Percentiles rank a stretch among this genome's conserved stretches.
These are phyloP conservation scores for Corythaixoides concolor DNA, from an alignment of 2,113 vertebrate species.

Conservation along the genomic window DNA sequence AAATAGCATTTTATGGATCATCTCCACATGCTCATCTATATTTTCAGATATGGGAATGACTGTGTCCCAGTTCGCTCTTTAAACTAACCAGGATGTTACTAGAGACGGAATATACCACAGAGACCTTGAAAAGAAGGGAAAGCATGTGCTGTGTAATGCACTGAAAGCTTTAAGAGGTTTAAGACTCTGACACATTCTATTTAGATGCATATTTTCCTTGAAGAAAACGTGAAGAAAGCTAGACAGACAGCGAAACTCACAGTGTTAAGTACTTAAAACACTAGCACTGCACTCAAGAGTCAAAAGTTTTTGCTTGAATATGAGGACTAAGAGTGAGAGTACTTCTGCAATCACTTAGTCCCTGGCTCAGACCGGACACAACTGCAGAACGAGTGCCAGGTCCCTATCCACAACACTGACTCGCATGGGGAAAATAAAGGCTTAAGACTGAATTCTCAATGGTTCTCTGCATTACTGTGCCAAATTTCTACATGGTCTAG, in stretches of 20 bases:
- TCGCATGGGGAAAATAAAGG: background rate
- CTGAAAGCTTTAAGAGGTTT: background rate
- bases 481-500: background rate
- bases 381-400: background rate
- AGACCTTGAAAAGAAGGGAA: background rate
- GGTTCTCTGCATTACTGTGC: background rate
- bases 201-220: background rate
- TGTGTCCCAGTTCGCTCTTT: background rate
- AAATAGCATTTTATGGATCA: conserved; percentile 12
- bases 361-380: background rate
- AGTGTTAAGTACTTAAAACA: background rate
- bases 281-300: background rate
- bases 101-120: background rate
- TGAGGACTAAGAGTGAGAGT: background rate
- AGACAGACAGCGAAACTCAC: background rate
- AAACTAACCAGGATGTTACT: conserved; percentile 33
- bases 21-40: background rate
- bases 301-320: background rate
- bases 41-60: background rate
- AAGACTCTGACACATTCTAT: background rate
- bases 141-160: background rate
- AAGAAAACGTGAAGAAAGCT: background rate
- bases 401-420: background rate
- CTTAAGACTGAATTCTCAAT: background rate
- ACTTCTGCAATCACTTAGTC: background rate